Conservation (phyloP, 1,140 invertebrate genomes). For the Thalassaphorura encarpata region DNA sequence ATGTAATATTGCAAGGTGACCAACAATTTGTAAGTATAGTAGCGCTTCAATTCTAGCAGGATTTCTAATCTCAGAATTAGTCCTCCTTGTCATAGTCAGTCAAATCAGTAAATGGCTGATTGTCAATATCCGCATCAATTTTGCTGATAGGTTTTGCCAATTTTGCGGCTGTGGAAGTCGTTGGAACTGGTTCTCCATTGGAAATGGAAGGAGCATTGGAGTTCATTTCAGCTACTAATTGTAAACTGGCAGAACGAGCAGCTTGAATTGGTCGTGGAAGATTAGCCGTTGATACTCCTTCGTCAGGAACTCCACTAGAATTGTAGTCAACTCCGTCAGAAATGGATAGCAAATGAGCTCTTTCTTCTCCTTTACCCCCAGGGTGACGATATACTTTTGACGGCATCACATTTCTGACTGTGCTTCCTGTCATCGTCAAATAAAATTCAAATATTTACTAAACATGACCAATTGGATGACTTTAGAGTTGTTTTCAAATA, state of each 20-base stretch:
- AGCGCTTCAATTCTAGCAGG: no score
- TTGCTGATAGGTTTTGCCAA: background rate
- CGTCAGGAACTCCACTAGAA: constrained; percentile 15
- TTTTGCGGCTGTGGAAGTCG: no score
- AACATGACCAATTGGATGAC: no score
- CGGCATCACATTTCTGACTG: constrained; percentile 27
- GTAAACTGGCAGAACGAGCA: constrained; percentile 19
- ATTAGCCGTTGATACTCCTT: constrained; percentile 7
- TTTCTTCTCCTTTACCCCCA: constrained; percentile 27
- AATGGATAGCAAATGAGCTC: constrained; percentile 26
- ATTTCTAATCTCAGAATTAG: no score
- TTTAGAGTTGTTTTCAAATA: no score
- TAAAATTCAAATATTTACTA: background rate
- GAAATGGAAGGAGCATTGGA: no score
- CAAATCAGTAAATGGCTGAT: constrained; percentile 28
- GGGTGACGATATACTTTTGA: constrained; percentile 32
- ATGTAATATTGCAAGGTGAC: no score
- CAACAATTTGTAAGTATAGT: no score
- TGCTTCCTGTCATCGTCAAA: constrained; percentile 15
- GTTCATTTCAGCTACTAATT: constrained; percentile 27
- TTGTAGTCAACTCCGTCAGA: constrained; percentile 21
- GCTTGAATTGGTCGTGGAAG: constrained; percentile 14
- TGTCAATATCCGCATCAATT: background rate
- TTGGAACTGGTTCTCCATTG: no score
- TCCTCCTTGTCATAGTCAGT: constrained; percentile 17